Percentiles rank a stretch among this genome's conserved stretches.
phyloP scores from a whole-genome alignment of 1,140 invertebrate species.

The Diploscapter pachys region DNA sequence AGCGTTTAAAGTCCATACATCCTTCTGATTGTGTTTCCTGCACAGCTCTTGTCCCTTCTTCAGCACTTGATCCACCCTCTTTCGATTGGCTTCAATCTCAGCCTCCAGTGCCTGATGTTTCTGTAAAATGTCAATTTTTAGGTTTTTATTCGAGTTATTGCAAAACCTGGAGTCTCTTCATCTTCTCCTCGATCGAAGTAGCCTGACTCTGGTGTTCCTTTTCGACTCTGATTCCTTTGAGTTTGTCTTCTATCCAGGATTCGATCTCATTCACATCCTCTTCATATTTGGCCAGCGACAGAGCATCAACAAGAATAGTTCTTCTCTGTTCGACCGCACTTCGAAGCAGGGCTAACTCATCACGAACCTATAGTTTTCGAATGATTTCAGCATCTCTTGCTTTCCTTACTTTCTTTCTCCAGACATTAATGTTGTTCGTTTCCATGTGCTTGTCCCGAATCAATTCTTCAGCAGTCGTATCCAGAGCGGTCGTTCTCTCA shows the following conservation, averaged over 20 bases:
- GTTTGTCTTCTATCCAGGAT: constrained; percentile 88
- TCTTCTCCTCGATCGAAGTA: constrained; percentile 64
- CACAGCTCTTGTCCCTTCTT: constrained; percentile 60
- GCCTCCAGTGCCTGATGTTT: constrained; percentile 83
- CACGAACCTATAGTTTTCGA: constrained; percentile 21
- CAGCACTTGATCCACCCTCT: constrained; percentile 76
- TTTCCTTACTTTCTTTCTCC: constrained; percentile 34
- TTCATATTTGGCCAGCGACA: constrained; percentile 82
- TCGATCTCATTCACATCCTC: constrained; percentile 70
- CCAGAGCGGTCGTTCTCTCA: constrained; percentile 62
- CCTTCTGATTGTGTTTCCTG: constrained; percentile 23
- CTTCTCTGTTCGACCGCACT: constrained; percentile 70
- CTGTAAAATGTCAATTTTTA: no score
- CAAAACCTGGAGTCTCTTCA: constrained; percentile 81
- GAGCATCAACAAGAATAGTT: constrained; percentile 72
- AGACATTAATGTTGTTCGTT: constrained; percentile 60
- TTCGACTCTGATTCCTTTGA: constrained; percentile 78
- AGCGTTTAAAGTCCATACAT: constrained; percentile 15
- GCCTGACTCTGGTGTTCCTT: constrained; percentile 55
- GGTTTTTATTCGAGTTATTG: no score
- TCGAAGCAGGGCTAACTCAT: constrained; percentile 66
- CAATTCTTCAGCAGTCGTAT: constrained; percentile 50
- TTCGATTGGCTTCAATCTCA: constrained; percentile 82
- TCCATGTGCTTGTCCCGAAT: constrained; percentile 60
- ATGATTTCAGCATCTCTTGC: constrained; percentile 31